Base-by-base conservation (phyloP, 2,797 vertebrate species). In the Myripristis murdjan region DNA sequence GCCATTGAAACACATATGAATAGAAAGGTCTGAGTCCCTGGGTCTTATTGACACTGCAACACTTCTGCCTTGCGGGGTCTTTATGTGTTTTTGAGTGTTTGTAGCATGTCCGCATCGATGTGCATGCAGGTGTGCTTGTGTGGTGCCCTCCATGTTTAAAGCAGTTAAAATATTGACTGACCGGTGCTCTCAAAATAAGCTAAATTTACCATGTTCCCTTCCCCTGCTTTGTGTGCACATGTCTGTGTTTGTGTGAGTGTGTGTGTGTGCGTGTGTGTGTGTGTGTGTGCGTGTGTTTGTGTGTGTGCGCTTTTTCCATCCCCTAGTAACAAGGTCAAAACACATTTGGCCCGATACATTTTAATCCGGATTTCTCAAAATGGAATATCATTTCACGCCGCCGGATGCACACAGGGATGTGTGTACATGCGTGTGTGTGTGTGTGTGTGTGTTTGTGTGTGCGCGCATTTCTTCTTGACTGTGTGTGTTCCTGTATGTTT, bases 351-450 rank as follows among this genome's bases (percentile, higher is more conserved):
- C 89, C 84, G 86, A 90, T 88, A 89, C 85, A 87, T 91, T 91
- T 93, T 93, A 93, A 94, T 94, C 93, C 84, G 73, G 88, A 93
- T 94, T 93, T 93, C 84, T 90, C 78, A 83, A 92, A 94, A 91
- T 92, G 89, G 88, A 93, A 93, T 92, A 94, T 92, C 81, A 92
- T 93, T 93, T 93, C 87, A 94, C 82, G 71, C 88, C 31, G 11
- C 81, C 85, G 84, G 85, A 90, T 90, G 82, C 81, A 85, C 76
- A 91, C 73, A 62, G 71, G 75, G 74, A 79, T 70, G 80, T 70
- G 82, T 91, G 81, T 69, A 18, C 75, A 53, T 76, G 63, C 64
- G 47, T 72, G 48, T 53, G 68, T 63, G 3, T 31, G 37, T 54
- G 61, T 41, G 28, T 20, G 23, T 39, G 24, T 46, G 24, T 33